Evolutionary conservation across 2,888 invertebrate genomes (phyloP).

Genomic region (Phorcus lineatus): DNA sequence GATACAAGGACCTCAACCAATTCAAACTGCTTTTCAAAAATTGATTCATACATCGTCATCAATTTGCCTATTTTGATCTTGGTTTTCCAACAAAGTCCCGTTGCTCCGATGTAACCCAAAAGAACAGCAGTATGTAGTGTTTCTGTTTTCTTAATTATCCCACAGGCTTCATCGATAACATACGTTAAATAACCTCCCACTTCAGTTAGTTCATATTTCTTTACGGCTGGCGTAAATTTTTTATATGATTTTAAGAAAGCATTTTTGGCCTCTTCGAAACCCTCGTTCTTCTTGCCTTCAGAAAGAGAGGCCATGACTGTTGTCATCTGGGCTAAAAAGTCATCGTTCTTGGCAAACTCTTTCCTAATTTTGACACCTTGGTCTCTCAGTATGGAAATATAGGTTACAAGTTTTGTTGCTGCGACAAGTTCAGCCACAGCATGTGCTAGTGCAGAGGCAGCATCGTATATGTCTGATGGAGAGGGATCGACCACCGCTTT

Average conservation of each 20-base stretch:
- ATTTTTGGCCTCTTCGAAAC: neutral
- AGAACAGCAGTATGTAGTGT: neutral
- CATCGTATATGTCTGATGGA: neutral
- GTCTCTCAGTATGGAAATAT: neutral
- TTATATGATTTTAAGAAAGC: neutral
- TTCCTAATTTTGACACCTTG: neutral
- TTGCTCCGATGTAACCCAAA: neutral
- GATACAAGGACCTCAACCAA: neutral
- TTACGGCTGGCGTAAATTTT: neutral
- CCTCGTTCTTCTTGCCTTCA: neutral
- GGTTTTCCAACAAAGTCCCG: neutral
- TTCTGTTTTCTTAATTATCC: neutral
- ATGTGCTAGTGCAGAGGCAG: neutral
- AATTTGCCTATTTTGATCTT: neutral
- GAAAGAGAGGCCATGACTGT: neutral
- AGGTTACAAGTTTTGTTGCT: neutral
- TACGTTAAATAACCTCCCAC: neutral
- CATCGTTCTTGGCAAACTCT: neutral
- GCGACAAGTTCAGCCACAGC: neutral
- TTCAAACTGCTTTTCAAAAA: conserved; percentile 9
- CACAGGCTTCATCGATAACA: conserved; percentile 7
- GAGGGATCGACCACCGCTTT: neutral
- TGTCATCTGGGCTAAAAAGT: neutral
- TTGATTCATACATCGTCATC: neutral
- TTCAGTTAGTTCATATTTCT: neutral